A percentile compares a stretch with the other conserved stretches of the same genome.
Conservation (phyloP, 2,888 invertebrate species). For the Tillus elongatus region DNA sequence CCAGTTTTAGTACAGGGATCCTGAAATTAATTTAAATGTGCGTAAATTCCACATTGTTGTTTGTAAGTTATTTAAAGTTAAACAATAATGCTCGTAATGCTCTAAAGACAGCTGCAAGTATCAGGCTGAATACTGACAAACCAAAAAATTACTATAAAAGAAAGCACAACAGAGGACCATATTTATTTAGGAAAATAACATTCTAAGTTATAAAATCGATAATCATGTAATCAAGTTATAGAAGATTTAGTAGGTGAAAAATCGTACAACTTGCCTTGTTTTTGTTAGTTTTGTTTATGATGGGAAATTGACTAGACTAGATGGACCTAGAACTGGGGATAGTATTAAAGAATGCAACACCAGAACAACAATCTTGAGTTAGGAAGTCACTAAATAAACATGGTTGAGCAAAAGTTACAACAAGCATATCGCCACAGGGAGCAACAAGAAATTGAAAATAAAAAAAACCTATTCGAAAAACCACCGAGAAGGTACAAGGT, state of each 20-base stretch:
- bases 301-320: too few relatives aligned
- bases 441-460: too few relatives aligned
- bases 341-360: too few relatives aligned
- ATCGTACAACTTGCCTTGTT: too few relatives aligned
- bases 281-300: too few relatives aligned
- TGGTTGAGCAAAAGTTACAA: too few relatives aligned
- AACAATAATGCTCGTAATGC: conserved; percentile 64
- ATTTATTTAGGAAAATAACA: conserved; percentile 87
- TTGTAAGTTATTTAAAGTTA: conserved; percentile 67
- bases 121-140: conserved; percentile 72
- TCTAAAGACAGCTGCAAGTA: conserved; percentile 77
- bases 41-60: conserved; percentile 68
- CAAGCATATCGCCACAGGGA: too few relatives aligned
- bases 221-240: conserved; percentile 45
- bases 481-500: too few relatives aligned
- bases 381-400: too few relatives aligned
- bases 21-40: conserved; percentile 58
- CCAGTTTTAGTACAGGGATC: conserved; percentile 68
- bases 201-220: conserved; percentile 56
- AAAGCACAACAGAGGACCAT: conserved; percentile 72
- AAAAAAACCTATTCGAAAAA: too few relatives aligned
- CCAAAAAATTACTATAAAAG: conserved; percentile 72
- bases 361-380: too few relatives aligned
- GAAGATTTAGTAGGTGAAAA: conserved; percentile 57
- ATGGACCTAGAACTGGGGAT: too few relatives aligned